Conservation (phyloP, 2,797 vertebrate species). For the Enteromius argenteus region DNA sequence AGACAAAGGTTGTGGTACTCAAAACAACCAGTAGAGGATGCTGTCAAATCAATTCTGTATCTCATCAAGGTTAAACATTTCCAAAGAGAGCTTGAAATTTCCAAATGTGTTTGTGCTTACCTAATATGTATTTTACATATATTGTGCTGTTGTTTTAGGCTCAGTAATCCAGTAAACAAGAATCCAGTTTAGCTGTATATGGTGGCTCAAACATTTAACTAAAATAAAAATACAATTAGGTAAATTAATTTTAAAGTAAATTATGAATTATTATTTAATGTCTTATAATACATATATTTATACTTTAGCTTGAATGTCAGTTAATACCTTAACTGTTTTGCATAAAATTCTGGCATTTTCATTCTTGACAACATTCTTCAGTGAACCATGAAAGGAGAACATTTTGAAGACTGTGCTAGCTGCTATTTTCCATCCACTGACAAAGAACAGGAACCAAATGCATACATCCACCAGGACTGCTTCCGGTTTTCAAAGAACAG, state of each 20-base stretch:
- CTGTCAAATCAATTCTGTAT: constrained; percentile 32
- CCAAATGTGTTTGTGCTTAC: background rate
- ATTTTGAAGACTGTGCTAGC: background rate
- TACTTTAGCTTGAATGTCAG: background rate
- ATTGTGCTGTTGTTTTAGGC: background rate
- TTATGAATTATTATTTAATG: background rate
- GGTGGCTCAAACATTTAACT: background rate
- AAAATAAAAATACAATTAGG: background rate
- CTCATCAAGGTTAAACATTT: background rate
- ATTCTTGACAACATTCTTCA: background rate
- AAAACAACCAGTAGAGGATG: constrained; percentile 50
- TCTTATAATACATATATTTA: background rate
- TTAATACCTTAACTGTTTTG: constrained; percentile 8
- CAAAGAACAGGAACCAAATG: background rate
- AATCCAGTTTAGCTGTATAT: background rate
- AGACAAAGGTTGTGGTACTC: background rate
- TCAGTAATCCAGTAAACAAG: background rate
- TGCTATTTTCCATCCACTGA: background rate
- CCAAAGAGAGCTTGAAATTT: constrained; percentile 5
- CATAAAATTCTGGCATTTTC: constrained; percentile 28
- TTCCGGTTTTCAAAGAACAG: too few relatives aligned
- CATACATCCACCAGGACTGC: too few relatives aligned
- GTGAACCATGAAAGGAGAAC: background rate
- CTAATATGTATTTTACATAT: background rate
- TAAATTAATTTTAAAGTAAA: background rate